A percentile compares a stretch with the other conserved stretches of the same genome.
phyloP scores from a whole-genome alignment of 2,888 invertebrate genomes.

The Cosmia trapezina region DNA sequence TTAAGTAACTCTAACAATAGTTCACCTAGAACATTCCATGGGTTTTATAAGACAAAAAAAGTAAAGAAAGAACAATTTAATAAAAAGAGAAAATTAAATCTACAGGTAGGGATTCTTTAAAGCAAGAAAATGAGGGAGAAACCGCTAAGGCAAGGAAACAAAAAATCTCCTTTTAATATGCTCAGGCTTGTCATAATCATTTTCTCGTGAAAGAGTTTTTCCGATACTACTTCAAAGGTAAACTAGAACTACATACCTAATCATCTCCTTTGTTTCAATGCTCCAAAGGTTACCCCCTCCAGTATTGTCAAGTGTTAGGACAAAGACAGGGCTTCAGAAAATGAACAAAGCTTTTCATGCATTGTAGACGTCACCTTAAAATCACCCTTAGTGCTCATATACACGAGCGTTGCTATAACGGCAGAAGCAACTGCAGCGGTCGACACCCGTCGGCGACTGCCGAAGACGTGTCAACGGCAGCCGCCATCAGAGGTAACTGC shows the following conservation, averaged over 20 bases:
- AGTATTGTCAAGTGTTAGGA: neutral
- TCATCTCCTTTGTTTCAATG: conserved; percentile 6
- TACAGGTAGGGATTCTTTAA: neutral
- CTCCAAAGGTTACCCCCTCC: neutral
- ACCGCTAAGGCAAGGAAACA: neutral
- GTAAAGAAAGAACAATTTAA: conserved; percentile 4
- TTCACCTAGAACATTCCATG: conserved; percentile 43
- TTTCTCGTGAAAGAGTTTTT: neutral
- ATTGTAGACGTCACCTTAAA: neutral
- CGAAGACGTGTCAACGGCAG: too few species aligned
- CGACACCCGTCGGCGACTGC: too few species aligned
- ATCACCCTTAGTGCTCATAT: neutral
- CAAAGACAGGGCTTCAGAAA: neutral
- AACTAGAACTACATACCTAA: neutral
- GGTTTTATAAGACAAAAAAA: neutral
- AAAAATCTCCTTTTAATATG: too few species aligned
- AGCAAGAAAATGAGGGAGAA: conserved; percentile 18
- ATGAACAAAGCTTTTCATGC: conserved; percentile 24
- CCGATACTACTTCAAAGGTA: neutral
- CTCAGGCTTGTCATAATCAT: neutral
- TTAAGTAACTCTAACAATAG: conserved; percentile 54
- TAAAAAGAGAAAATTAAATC: neutral
- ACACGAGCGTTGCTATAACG: too few species aligned
- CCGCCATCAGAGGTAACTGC: too few species aligned
- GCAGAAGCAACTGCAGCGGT: too few species aligned